Percentiles rank a stretch among this genome's conserved stretches.
Conservation (phyloP, 2,888 invertebrate species). For the Uropetala carovei region DNA sequence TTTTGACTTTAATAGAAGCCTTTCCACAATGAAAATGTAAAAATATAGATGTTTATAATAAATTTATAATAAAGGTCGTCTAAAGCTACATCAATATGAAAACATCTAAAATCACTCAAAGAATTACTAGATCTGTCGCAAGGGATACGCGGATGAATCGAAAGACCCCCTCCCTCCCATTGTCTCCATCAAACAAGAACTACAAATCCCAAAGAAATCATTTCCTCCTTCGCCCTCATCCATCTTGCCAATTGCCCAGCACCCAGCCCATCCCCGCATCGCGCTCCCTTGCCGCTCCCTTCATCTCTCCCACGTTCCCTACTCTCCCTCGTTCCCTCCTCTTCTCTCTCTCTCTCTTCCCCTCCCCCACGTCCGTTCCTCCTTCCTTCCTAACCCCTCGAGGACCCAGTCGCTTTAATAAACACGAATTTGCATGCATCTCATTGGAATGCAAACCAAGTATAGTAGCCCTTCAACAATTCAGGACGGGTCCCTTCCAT, state of each 20-base stretch:
- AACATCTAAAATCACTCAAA: background rate
- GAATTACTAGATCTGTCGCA: background rate
- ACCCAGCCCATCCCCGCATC: background rate
- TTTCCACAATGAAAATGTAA: too few species aligned
- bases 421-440: conserved; percentile 35
- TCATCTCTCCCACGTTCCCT: background rate
- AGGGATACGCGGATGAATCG: background rate
- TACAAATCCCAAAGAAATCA: background rate
- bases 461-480: conserved; percentile 32
- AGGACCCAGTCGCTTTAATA: conserved; percentile 19
- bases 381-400: conserved; percentile 12
- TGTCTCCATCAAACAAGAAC: background rate
- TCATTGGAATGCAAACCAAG: conserved; percentile 35
- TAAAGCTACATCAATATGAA: background rate
- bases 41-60: too few species aligned
- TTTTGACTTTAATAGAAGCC: too few species aligned
- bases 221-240: background rate
- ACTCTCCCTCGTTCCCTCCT: background rate
- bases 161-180: background rate
- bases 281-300: too few species aligned
- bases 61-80: too few species aligned
- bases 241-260: background rate
- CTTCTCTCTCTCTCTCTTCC: background rate
- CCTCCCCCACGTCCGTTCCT: background rate
- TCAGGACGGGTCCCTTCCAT: background rate